Evolutionary conservation across 1,140 invertebrate genomes (phyloP).

Genomic region (Aphaenogaster floridana): DNA sequence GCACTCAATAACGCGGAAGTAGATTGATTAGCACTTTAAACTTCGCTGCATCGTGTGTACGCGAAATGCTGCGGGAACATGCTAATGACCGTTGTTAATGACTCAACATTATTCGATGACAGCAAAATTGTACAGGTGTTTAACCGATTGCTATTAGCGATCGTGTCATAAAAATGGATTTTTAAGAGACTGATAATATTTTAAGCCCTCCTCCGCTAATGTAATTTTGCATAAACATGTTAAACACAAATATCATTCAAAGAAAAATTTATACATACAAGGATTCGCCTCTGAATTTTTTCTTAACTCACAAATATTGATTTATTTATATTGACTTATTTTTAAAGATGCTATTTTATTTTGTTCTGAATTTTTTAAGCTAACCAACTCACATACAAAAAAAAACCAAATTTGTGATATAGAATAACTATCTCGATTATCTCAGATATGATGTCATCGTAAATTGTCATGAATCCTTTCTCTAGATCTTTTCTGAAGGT

Average conservation of each 20-base stretch:
- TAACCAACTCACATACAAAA: not conserved
- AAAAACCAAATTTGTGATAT: not conserved
- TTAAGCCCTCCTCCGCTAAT: not conserved
- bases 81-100: slow-evolving; percentile 27
- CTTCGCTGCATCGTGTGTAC: no score
- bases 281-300: not conserved
- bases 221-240: not conserved
- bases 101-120: not conserved
- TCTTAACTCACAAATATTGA: not conserved
- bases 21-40: slow-evolving; percentile 24
- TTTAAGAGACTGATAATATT: slow-evolving; percentile 10
- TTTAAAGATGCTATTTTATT: not conserved
- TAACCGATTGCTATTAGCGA: not conserved
- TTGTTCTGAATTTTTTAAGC: not conserved
- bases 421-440: not conserved
- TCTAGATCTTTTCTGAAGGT: not conserved
- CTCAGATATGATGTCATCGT: not conserved
- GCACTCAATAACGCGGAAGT: not conserved
- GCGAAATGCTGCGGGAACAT: not conserved
- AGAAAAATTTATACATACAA: not conserved
- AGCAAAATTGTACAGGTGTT: slow-evolving; percentile 1
- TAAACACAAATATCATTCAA: not conserved
- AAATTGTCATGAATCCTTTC: not conserved
- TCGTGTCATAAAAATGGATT: not conserved
- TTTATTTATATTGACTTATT: not conserved